Base-by-base conservation (phyloP, 2,113 vertebrate species). In the Thalassoma bifasciatum region DNA sequence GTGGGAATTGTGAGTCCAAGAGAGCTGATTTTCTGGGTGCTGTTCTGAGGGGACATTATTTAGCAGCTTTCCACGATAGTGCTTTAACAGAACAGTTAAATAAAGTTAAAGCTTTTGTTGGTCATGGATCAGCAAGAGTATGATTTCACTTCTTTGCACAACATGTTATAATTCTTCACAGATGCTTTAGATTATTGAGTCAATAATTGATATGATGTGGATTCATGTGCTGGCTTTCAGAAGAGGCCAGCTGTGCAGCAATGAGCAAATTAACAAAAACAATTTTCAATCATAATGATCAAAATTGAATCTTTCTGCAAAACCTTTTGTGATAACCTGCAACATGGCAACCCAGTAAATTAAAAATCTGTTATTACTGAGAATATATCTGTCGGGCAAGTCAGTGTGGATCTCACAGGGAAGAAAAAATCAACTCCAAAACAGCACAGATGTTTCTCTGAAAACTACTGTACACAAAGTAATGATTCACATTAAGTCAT, bases 401-500 rank as follows among this genome's bases (percentile, higher is more conserved):
- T 24, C 53, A 23, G 5, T 70, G 59, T 70, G 65, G 26, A 59
- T 30, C 3, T 65, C 82, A 78, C 51, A 49, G 65, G 44, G 13
- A 62, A 23, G 36, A 42, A 46, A 9, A 74, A 36, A 72, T 22
- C 57, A 71, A 52, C 58, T 68, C 49, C 44, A 44, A 19, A 68
- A 65, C 44, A 78, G 26, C 64, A 77, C 64, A 46, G 67, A 79
- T 62, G 52, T 63, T 53, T 75, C 37, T 77, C 60, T 64, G 66
- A 66, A 73, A 66, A 74, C 58, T 54, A 77, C 63, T 60, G 51
- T 77, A 79, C 77, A 78, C 75, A 84, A 67, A 36, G 34, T 75
- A 65, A 83, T 52, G 71, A 63, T 75, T 85, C 42, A 85, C 71
- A 85, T 77, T 72, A 65, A 84, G 71, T 76, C 75, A 62, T 52